These are phyloP conservation scores for Neotoma lepida DNA, from an alignment of 2,113 vertebrate genomes.

Conservation along the genomic window DNA sequence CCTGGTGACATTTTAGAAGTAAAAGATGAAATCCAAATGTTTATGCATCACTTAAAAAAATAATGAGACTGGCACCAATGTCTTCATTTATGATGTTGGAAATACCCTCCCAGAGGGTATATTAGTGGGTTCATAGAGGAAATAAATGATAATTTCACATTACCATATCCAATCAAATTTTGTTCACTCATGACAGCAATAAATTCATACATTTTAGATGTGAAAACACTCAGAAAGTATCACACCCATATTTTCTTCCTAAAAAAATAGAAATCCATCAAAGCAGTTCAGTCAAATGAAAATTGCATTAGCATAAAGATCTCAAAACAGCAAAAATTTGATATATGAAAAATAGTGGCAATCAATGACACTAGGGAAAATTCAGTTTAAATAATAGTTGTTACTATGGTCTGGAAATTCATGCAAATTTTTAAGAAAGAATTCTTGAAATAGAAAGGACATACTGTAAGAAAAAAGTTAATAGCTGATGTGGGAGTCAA, in stretches of 20 bases:
- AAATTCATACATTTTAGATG: conserved; percentile 51
- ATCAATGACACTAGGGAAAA: conserved; percentile 62
- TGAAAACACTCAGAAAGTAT: conserved; percentile 28
- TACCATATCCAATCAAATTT: conserved; percentile 37
- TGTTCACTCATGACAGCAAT: conserved; percentile 43
- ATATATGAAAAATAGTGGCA: conserved; percentile 46
- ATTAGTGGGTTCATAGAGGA: neutral
- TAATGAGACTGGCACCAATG: neutral
- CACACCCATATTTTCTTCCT: conserved; percentile 28
- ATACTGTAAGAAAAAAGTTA: conserved; percentile 47
- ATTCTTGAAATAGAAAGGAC: conserved; percentile 58
- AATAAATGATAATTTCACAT: conserved; percentile 27
- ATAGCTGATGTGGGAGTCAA: neutral
- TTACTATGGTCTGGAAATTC: conserved; percentile 25
- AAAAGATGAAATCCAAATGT: conserved; percentile 36
- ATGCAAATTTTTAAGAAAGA: conserved; percentile 35
- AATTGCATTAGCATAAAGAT: conserved; percentile 69
- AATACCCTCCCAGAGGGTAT: neutral
- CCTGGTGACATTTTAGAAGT: conserved; percentile 41
- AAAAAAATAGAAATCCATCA: conserved; percentile 11
- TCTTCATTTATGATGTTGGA: conserved; percentile 14
- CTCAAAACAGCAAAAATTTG: conserved; percentile 65
- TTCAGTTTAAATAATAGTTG: conserved; percentile 62
- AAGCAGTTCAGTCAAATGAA: conserved; percentile 55
- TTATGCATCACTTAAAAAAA: conserved; percentile 3